Base-by-base conservation (phyloP, 2,113 vertebrate species). In the Nettapus auritus region DNA sequence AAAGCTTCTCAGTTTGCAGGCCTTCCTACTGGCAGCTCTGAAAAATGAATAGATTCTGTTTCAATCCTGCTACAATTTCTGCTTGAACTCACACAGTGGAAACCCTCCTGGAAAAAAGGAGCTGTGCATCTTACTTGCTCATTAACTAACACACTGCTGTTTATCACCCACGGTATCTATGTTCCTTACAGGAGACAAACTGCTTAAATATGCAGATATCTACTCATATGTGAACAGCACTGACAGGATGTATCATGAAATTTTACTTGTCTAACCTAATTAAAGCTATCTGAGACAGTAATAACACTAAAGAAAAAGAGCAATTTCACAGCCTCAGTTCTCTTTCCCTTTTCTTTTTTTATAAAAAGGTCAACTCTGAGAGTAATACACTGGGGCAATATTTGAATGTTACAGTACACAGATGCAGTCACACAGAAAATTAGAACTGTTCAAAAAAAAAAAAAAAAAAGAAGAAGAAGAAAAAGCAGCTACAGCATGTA, bases 391-490 rank as follows among this genome's bases (percentile, higher is more conserved):
- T n/a, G n/a, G n/a, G n/a, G n/a, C 78, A 77, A 93, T 81, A 82
- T 94, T 75, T 74, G 82, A 96, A 96, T 89, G 86, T 92, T 66
- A 84, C 81, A 89, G 57, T 56, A 79, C 86, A 57, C 66, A 55
- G 75, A 87, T 69, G 82, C 90, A 91, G 74, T 89, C 88, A 88
- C 40, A 88, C 34, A 96, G 80, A 95, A 91, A 90, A 96, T 87
- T 57, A 90, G 81, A 96, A 87, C 67, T 67, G 55, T 34, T 83
- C 71, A 46, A 82, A 73, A 89, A 50, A 29, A 74, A 83, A 73
- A 90, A 50, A 29, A 74, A 48, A 48, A 48, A 5, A 57, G 59
- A 62, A 10, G 64, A 59, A 52, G 55, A 46, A 22, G 44, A 46
- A 20, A 20, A 21, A 50, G 31, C 13, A 79, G 6, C 29, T 87